Evolutionary conservation across 2,888 invertebrate species (phyloP), one percentile per base, ranked within the genome.

Genomic region (Autographa pulchrina): DNA sequence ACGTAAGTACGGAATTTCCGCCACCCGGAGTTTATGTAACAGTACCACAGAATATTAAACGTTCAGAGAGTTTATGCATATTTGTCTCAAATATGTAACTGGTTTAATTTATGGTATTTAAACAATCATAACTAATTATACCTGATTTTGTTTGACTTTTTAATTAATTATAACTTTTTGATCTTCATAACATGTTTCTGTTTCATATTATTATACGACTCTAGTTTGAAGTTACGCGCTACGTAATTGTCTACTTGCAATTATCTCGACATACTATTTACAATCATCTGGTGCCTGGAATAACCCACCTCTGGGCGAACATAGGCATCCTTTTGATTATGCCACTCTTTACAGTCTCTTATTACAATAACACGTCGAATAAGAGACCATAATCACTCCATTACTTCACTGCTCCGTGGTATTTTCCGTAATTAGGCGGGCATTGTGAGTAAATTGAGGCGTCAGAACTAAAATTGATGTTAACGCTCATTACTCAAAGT

Each of bases 401-500:
- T 77, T 68, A 35, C 9, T 11, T 60, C 43, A 43, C n/a, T 9
- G 14, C 14, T 65, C 67, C 18, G 41, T 31, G 16, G 18, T 13
- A 25, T 35, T 25, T n/a, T 6, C 63, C 67, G 70, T 81, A 77
- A 81, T 83, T 80, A 83, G 70, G 82, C 67, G 75, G 70, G 66
- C 69, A 35, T 59, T 70, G 74, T 59, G 65, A 54, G 65, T 80
- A 68, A 77, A 68, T 83, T 43, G 72, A 77, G 71, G 68, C 80
- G 81, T 72, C 77, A 69, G 62, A 73, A 71, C 77, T 68, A 65
- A 74, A 76, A 72, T 77, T 83, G 81, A 83, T 80, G 81, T 74
- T 76, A 66, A 16, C 70, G 68, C 74, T 81, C 83, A 83, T 83
- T 80, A 83, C 67, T 83, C 81, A 83, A 74, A 72, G 81, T 81